These are phyloP conservation scores for Casuarius casuarius DNA, from an alignment of 2,113 vertebrate species.

Conservation along the genomic window DNA sequence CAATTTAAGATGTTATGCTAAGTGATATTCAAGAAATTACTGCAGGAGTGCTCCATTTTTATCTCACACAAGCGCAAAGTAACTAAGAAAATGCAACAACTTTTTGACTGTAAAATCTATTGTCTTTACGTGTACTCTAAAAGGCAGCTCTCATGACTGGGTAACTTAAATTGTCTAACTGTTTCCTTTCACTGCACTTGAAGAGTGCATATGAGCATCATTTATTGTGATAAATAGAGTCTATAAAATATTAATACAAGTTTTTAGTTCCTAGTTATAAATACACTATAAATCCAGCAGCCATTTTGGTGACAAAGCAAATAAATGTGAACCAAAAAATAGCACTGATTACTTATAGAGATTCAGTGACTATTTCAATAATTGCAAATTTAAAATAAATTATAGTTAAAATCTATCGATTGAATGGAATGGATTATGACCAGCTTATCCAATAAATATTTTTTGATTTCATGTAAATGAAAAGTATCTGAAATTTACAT, in stretches of 20 bases:
- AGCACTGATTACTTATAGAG: neutral
- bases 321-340: neutral
- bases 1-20: neutral
- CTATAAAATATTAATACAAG: neutral
- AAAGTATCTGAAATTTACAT: neutral
- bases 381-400: neutral
- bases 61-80: neutral
- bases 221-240: neutral
- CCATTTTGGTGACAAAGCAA: neutral
- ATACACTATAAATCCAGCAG: neutral
- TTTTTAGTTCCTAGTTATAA: neutral
- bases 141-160: neutral
- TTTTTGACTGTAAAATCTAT: neutral
- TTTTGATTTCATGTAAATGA: neutral
- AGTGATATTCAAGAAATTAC: neutral
- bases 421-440: neutral
- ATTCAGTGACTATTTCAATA: neutral
- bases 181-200: neutral
- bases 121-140: neutral
- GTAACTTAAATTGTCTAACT: neutral
- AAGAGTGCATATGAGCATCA: neutral
- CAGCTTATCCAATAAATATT: neutral
- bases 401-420: neutral
- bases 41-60: neutral
- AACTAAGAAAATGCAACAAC: neutral